A percentile compares a stretch with the other conserved stretches of the same genome.
phyloP scores from a whole-genome alignment of 2,797 vertebrate species.

The Mormyrus hasselquistii region DNA sequence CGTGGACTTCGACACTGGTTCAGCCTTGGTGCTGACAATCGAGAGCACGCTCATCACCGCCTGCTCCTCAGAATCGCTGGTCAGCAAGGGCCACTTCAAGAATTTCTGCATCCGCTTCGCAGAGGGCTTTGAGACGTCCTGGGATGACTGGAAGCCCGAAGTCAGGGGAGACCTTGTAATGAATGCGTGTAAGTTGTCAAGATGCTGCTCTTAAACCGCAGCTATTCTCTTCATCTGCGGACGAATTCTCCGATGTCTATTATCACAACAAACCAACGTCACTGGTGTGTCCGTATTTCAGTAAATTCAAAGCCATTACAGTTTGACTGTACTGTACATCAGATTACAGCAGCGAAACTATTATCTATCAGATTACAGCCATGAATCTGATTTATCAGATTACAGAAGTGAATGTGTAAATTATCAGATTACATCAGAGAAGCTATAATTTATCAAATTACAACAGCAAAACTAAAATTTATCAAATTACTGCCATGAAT shows the following conservation, averaged over 20 bases:
- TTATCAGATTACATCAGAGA: background rate
- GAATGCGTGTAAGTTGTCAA: slow-evolving; percentile 86
- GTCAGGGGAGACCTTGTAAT: slow-evolving; percentile 85
- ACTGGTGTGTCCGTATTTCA: background rate
- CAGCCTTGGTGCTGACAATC: slow-evolving; percentile 92
- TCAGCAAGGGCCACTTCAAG: slow-evolving; percentile 99
- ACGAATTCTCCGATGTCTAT: background rate
- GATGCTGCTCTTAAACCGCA: background rate
- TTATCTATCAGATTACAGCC: background rate
- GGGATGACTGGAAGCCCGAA: slow-evolving; percentile 99
- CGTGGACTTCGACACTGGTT: slow-evolving; percentile 89
- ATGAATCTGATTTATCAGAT: background rate
- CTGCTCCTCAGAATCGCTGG: slow-evolving; percentile 94
- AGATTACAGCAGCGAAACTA: background rate
- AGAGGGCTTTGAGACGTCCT: slow-evolving; percentile 95
- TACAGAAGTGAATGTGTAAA: background rate
- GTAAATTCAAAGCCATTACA: background rate
- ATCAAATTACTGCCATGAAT: background rate
- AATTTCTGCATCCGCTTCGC: slow-evolving; percentile 98
- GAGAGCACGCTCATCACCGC: slow-evolving; percentile 98
- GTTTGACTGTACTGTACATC: background rate
- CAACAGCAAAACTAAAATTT: background rate
- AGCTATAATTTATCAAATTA: background rate
- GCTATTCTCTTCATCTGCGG: background rate
- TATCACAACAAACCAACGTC: background rate